A percentile compares a stretch with the other conserved stretches of the same genome.
These are phyloP conservation scores for Archocentrus centrarchus DNA, from an alignment of 2,113 vertebrate genomes.

Conservation along the genomic window DNA sequence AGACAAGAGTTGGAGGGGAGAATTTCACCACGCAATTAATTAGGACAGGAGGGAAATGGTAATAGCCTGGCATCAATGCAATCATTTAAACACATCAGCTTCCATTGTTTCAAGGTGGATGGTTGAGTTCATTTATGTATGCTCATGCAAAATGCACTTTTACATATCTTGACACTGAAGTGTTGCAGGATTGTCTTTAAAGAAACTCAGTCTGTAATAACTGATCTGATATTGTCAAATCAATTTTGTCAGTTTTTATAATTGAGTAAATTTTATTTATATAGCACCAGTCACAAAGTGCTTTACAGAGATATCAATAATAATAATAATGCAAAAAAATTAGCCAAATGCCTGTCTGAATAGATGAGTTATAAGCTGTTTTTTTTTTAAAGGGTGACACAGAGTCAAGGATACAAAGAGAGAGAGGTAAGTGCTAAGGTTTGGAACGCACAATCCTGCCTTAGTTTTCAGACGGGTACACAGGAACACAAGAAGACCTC, in stretches of 20 bases:
- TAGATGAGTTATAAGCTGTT: too few species aligned
- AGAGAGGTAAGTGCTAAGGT: too few species aligned
- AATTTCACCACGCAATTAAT: constrained; percentile 57
- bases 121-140: constrained; percentile 31
- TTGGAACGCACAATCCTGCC: too few species aligned
- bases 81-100: constrained; percentile 41
- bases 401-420: too few species aligned
- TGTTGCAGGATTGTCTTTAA: neutral
- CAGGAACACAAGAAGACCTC: too few species aligned
- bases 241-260: neutral
- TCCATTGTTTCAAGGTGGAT: constrained; percentile 27
- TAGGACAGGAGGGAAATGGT: constrained; percentile 50
- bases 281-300: too few species aligned
- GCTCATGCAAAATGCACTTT: constrained; percentile 16
- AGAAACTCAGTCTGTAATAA: neutral
- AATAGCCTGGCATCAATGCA: constrained; percentile 41
- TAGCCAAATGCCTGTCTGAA: too few species aligned
- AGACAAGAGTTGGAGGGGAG: constrained; percentile 41
- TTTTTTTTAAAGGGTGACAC: too few species aligned
- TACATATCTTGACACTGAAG: neutral
- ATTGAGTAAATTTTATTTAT: too few species aligned
- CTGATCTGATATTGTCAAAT: neutral
- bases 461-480: too few species aligned
- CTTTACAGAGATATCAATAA: too few species aligned
- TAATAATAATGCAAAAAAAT: too few species aligned